Evolutionary conservation across 2,888 invertebrate genomes (phyloP).

Genomic region (Leptinotarsa rubiginosa): DNA sequence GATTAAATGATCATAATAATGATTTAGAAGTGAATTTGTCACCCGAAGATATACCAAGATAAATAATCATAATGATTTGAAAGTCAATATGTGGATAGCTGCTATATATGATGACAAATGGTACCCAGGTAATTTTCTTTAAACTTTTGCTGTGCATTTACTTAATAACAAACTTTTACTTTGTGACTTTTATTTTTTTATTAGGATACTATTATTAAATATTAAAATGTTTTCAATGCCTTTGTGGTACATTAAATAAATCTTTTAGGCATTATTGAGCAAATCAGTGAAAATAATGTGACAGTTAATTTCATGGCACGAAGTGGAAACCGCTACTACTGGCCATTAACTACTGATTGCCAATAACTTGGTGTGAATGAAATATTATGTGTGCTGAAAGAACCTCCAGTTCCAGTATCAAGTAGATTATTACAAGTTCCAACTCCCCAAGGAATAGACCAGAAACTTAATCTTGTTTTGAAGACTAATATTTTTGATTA

Average conservation of each 20-base stretch:
- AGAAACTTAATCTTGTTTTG: conserved; percentile 1
- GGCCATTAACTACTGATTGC: no score
- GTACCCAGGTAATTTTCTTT: conserved; percentile 8
- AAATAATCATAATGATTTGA: conserved; percentile 5
- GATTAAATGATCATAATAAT: no score
- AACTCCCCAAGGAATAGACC: conserved; percentile 8
- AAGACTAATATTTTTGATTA: neutral
- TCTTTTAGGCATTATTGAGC: conserved; percentile 18
- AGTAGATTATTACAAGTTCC: conserved; percentile 7
- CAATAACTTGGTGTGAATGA: conserved; percentile 13
- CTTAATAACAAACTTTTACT: no score
- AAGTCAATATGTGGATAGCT: conserved; percentile 17
- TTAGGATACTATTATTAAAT: no score
- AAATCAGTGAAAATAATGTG: conserved; percentile 15
- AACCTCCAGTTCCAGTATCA: conserved; percentile 18
- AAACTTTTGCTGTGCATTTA: neutral
- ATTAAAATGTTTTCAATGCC: no score
- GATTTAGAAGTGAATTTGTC: no score
- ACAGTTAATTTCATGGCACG: conserved; percentile 10
- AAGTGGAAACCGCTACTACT: neutral
- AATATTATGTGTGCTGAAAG: conserved; percentile 17
- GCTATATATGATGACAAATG: conserved; percentile 16
- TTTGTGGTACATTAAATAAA: neutral
- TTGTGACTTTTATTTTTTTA: no score
- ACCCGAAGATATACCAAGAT: no score